phyloP scores from a whole-genome alignment of 35 echinoderm and acorn worm genomes.

The Chiridota heheva region DNA sequence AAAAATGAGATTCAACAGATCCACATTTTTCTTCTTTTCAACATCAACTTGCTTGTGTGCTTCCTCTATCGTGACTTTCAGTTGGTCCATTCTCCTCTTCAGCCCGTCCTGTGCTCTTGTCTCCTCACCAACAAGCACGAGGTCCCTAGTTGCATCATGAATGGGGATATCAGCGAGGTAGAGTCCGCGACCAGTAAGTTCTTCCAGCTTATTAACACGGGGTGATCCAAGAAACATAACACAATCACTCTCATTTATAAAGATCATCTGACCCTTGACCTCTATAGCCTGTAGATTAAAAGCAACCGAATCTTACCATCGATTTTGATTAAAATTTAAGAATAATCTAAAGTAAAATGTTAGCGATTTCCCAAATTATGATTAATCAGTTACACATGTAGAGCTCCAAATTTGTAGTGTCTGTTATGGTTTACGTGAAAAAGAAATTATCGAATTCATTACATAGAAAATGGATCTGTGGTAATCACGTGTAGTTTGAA shows the following conservation, averaged over 20 bases:
- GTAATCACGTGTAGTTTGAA: too few relatives aligned
- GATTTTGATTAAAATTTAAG: neutral
- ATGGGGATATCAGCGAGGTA: constrained; percentile 95
- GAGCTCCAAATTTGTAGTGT: too few relatives aligned
- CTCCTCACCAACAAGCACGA: constrained; percentile 89
- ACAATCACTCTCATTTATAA: constrained; percentile 71
- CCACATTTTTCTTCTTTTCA: constrained; percentile 90
- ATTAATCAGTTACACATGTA: neutral
- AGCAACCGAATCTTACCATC: neutral
- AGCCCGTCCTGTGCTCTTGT: constrained; percentile 90
- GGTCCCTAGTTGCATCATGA: constrained; percentile 89
- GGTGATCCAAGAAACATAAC: constrained; percentile 93
- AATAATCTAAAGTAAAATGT: neutral
- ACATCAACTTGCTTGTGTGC: constrained; percentile 60
- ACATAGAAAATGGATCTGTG: too few relatives aligned
- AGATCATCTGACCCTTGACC: constrained; percentile 92
- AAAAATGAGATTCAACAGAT: constrained; percentile 87
- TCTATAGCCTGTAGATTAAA: constrained; percentile 67
- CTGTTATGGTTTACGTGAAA: too few relatives aligned
- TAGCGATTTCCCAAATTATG: neutral
- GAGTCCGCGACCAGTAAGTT: constrained; percentile 83
- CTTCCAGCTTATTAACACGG: constrained; percentile 81
- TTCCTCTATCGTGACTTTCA: constrained; percentile 83
- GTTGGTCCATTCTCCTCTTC: constrained; percentile 95
- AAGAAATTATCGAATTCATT: too few relatives aligned